Evolutionary conservation across 2,888 invertebrate genomes (phyloP).

Genomic region (Lepetodrilus schrolli): DNA sequence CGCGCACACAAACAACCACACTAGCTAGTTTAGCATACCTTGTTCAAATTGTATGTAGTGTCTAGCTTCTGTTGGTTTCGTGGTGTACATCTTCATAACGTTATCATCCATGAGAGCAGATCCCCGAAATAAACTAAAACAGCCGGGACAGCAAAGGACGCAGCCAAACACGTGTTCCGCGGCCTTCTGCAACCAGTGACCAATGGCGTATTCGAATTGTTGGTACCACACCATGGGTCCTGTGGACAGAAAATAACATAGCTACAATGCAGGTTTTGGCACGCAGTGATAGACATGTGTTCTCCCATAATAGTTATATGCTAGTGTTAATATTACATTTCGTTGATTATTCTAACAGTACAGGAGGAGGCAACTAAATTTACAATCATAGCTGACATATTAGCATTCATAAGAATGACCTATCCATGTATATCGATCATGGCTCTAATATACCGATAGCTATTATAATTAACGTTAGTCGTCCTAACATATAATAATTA

Average conservation of each 20-base stretch:
- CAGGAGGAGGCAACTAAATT: too few relatives aligned
- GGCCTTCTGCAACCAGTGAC: conserved; percentile 99
- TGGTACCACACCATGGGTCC: conserved; percentile 99
- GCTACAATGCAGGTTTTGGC: not conserved
- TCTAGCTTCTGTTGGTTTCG: conserved; percentile 82
- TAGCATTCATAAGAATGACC: too few relatives aligned
- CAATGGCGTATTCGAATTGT: conserved; percentile 99
- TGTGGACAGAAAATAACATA: too few relatives aligned
- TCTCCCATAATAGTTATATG: too few relatives aligned
- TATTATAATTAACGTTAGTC: too few relatives aligned
- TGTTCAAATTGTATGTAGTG: conserved; percentile 95
- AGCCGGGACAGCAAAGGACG: conserved; percentile 93
- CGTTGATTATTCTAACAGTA: too few relatives aligned
- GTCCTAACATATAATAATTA: too few relatives aligned
- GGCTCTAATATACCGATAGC: too few relatives aligned
- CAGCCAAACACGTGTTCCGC: conserved; percentile 99
- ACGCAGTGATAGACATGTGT: not conserved
- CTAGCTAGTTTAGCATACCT: conserved; percentile 76
- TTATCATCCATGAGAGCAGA: conserved; percentile 92
- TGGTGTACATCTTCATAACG: conserved; percentile 91
- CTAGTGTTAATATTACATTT: too few relatives aligned
- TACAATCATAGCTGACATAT: too few relatives aligned
- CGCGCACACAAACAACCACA: not conserved
- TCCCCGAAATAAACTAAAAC: conserved; percentile 91
- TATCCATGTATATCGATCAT: too few relatives aligned